Percentiles rank a stretch among this genome's conserved stretches.
Conservation (phyloP, 2,888 invertebrate genomes). For the Mythimna impura region DNA sequence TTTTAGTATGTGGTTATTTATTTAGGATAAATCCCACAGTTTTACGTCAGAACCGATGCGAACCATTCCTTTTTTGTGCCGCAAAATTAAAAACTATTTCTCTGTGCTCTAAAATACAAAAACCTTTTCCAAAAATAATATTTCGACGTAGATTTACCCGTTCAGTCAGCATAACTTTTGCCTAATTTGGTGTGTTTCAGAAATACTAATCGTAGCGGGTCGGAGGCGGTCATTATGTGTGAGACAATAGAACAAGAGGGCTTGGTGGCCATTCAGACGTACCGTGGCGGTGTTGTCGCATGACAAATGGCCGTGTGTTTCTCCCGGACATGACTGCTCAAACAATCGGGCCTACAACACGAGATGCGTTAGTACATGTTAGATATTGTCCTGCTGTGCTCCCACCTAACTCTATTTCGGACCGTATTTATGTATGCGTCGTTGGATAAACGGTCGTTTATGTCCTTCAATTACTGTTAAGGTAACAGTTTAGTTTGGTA, state of each 20-base stretch:
- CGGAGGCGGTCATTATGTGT: slow-evolving; percentile 73
- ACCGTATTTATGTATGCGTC: slow-evolving; percentile 23
- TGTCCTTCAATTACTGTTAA: neutral
- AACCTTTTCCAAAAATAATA: slow-evolving; percentile 28
- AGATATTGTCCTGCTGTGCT: slow-evolving; percentile 52
- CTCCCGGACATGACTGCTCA: slow-evolving; percentile 73
- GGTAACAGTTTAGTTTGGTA: neutral
- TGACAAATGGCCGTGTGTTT: slow-evolving; percentile 80
- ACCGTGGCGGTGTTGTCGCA: slow-evolving; percentile 69
- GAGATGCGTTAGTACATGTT: slow-evolving; percentile 58
- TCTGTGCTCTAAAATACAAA: slow-evolving; percentile 17
- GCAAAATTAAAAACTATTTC: slow-evolving; percentile 4
- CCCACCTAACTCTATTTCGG: slow-evolving; percentile 37
- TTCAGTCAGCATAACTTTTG: slow-evolving; percentile 51
- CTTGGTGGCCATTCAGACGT: slow-evolving; percentile 73
- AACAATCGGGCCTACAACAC: slow-evolving; percentile 69
- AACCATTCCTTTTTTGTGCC: neutral
- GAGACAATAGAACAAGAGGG: slow-evolving; percentile 75
- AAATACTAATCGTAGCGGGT: slow-evolving; percentile 69
- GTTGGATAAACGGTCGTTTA: slow-evolving; percentile 17
- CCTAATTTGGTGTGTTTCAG: slow-evolving; percentile 61
- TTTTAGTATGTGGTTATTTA: slow-evolving; percentile 8
- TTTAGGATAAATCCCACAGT: slow-evolving; percentile 16
- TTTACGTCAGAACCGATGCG: neutral
- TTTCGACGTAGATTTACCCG: slow-evolving; percentile 30